These are phyloP conservation scores for Drosophila paranaensis DNA, from an alignment of 2,888 invertebrate genomes.

Conservation along the genomic window DNA sequence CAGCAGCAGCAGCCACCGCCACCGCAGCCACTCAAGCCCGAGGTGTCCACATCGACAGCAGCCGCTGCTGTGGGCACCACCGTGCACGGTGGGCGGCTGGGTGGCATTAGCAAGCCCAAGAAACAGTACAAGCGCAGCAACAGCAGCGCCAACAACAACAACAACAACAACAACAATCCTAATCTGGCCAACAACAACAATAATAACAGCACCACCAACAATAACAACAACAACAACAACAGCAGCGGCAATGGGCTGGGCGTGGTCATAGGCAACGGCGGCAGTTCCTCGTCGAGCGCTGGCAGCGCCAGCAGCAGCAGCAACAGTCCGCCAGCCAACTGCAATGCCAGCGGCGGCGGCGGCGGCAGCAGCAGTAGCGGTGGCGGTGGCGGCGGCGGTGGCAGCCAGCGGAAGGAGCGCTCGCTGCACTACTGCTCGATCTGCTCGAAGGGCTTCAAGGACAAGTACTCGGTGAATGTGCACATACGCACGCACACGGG, in stretches of 20 bases:
- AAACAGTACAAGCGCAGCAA: constrained; percentile 90
- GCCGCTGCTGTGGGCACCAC: constrained; percentile 8
- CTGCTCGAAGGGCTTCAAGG: constrained; percentile 97
- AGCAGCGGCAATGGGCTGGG: constrained; percentile 44
- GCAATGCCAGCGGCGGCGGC: constrained; percentile 54
- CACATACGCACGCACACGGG: constrained; percentile 99
- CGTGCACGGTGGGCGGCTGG: constrained; percentile 31
- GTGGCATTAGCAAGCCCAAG: constrained; percentile 86
- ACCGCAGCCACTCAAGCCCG: constrained; percentile 81
- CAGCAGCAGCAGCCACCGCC: constrained; percentile 43
- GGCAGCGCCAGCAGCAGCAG: constrained; percentile 76
- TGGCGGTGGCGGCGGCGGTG: constrained; percentile 78
- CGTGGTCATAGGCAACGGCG: constrained; percentile 72
- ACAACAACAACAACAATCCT: constrained; percentile 85
- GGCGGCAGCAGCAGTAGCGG: constrained; percentile 82
- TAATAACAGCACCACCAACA: not conserved
- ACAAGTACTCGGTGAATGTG: constrained; percentile 98
- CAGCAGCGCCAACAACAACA: constrained; percentile 83
- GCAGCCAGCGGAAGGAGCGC: constrained; percentile 90
- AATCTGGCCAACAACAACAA: constrained; percentile 81
- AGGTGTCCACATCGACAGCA: constrained; percentile 86
- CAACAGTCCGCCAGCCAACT: constrained; percentile 81
- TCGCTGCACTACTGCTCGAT: constrained; percentile 96
- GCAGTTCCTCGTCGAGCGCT: constrained; percentile 69
- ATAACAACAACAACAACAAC: constrained; percentile 69